Base-by-base conservation (phyloP, 2,888 invertebrate species). In the Diadegma fenestrale region DNA sequence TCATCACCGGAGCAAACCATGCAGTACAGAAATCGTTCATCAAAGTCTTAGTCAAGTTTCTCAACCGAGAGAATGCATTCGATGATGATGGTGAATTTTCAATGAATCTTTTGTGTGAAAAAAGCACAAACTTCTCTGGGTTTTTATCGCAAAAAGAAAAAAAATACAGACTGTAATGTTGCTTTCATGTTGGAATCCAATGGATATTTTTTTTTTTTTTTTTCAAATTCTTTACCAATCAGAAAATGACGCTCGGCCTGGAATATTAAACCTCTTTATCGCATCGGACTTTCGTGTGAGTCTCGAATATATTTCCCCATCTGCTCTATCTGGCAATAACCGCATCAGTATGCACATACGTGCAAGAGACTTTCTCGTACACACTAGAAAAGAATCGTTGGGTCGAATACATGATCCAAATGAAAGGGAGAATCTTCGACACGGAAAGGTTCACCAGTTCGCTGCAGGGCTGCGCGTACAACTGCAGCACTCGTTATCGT, bases 21-120 rank as follows among this genome's bases (percentile, higher is more conserved):
- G 37, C 5, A 61, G 72, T 61, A 69, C 89, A 88, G 85, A 89
- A 88, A 90, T 91, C 89, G 90, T 91, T 91, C 92, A 90, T 92
- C 90, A 91, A 91, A 92, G 89, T 92, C 91, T 90, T 86, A 72
- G 88, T 87, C 89, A 89, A 90, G 89, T 91, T 90, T 88, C 86
- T 88, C 51, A n/a, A 22, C 71, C 75, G 61, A 71, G 61, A 14
- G 19, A 80, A 82, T 58, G 51, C 73, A 58, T 45, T 75, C 51
- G 58, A 80, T 77, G 84, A 86, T 76, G 76, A 58, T 71, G 75
- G 69, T 78, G 33, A n/a, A n/a, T n/a, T n/a, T 63, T 64, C n/a
- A 8, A 30, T 45, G 33, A n/a, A 33, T 75, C 22, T 22, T 68
- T 30, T 22, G 12, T 68, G 14, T 61, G 17, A 43, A 17, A 26